Evolutionary conservation across 2,113 vertebrate genomes (phyloP).

Genomic region (Aramus guarauna): DNA sequence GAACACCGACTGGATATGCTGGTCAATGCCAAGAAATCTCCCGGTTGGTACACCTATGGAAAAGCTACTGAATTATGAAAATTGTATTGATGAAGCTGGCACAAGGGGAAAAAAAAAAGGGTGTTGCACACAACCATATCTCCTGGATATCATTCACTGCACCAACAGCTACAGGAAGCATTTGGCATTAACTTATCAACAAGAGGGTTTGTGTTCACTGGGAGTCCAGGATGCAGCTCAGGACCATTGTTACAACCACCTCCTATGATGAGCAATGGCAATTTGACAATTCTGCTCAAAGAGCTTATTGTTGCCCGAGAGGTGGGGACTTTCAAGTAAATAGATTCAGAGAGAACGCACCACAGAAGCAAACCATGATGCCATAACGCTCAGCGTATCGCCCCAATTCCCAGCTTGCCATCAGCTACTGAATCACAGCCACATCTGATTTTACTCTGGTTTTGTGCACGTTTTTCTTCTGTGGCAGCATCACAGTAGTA

Average conservation of each 20-base stretch:
- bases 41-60: neutral
- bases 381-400: accelerated
- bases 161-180: neutral
- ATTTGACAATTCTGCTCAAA: neutral
- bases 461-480: neutral
- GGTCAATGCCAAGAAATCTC: neutral
- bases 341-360: neutral
- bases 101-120: neutral
- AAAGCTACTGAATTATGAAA: neutral
- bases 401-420: neutral
- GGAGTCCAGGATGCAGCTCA: neutral
- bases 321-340: neutral
- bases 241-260: neutral
- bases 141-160: neutral
- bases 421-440: neutral
- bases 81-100: neutral
- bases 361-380: neutral
- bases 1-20: accelerated
- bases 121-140: neutral
- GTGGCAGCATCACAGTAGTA: neutral
- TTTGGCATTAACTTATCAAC: neutral
- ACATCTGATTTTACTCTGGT: neutral
- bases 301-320: neutral
- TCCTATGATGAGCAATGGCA: too few relatives aligned
- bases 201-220: neutral